These are phyloP conservation scores for Phaetusa simplex DNA, from an alignment of 2,113 vertebrate genomes.

Conservation along the genomic window DNA sequence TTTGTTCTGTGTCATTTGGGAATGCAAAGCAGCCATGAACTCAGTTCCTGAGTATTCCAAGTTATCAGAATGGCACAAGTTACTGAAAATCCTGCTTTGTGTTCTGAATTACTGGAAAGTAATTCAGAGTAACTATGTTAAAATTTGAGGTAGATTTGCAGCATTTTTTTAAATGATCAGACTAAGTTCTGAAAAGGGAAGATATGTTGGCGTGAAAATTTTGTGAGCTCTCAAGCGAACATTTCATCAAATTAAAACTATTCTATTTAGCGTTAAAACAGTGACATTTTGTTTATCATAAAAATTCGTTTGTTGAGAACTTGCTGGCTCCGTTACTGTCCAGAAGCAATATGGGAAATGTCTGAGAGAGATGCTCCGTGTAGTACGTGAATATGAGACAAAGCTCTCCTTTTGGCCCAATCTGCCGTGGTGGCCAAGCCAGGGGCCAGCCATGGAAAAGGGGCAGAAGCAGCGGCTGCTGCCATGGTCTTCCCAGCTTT, in stretches of 20 bases:
- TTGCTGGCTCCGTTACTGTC: background rate
- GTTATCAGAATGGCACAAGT: background rate
- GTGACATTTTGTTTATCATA: background rate
- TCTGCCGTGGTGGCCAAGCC: background rate
- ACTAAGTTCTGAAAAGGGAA: background rate
- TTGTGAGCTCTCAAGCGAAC: background rate
- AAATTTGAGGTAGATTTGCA: background rate
- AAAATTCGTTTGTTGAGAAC: background rate
- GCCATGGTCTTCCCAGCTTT: background rate
- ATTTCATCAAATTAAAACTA: background rate
- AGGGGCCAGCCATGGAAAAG: background rate
- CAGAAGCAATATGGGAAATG: background rate
- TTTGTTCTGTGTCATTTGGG: background rate
- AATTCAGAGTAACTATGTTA: background rate
- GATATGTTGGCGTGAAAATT: background rate
- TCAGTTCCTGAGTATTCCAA: background rate
- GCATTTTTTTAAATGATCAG: background rate
- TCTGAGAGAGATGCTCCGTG: background rate
- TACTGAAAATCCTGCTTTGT: background rate
- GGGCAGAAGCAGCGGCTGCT: background rate
- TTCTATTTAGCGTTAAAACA: background rate
- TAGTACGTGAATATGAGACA: rapidly evolving
- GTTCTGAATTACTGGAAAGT: background rate
- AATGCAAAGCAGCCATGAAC: background rate
- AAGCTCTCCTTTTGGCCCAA: background rate